A percentile compares a stretch with the other conserved stretches of the same genome.
Conservation (phyloP, 1,140 invertebrate genomes). For the Cyphomyrmex costatus region DNA sequence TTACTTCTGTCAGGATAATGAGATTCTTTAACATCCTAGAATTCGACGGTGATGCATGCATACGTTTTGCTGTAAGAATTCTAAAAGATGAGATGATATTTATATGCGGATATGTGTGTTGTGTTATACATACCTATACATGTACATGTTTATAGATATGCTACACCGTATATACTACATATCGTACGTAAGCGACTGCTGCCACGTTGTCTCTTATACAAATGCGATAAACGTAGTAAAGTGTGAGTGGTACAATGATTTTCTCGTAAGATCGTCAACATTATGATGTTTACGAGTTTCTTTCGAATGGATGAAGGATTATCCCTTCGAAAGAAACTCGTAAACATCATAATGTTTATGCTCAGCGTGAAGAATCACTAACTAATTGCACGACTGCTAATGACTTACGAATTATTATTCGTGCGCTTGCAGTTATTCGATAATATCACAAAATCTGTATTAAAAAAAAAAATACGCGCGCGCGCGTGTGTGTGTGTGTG, state of each 20-base stretch:
- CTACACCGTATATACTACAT: background rate
- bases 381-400: background rate
- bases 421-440: background rate
- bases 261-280: conserved; percentile 21
- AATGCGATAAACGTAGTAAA: conserved; percentile 63
- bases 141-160: no score
- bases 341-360: conserved; percentile 48
- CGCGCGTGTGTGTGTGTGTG: no score
- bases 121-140: background rate
- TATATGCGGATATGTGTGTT: background rate
- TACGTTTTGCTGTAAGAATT: conserved; percentile 13
- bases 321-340: conserved; percentile 29
- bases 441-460: background rate
- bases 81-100: conserved; percentile 14
- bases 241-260: conserved; percentile 20
- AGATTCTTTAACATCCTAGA: background rate
- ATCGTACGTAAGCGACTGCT: background rate
- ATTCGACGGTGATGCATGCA: no score
- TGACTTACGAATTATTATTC: background rate
- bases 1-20: background rate
- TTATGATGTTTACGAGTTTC: conserved; percentile 53
- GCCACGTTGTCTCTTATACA: conserved; percentile 57
- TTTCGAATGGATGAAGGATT: conserved; percentile 33
- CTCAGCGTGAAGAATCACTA: no score
- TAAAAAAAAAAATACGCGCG: background rate